Evolutionary conservation across 2,888 invertebrate genomes (phyloP).

Genomic region (Cotesia congregata): DNA sequence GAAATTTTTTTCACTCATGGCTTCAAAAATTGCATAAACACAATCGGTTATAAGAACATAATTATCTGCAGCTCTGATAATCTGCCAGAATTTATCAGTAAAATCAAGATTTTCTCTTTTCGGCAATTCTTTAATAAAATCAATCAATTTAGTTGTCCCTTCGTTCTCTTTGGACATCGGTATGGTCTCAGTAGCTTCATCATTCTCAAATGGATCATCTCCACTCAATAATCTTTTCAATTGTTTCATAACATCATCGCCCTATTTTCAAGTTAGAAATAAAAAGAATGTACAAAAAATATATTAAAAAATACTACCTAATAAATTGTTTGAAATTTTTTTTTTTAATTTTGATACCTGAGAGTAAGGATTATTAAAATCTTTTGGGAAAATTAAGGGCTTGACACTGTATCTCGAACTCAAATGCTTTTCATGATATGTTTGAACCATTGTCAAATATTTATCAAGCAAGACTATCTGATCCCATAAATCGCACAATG

Average conservation of each 20-base stretch:
- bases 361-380: conserved; percentile 49
- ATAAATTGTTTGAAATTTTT: background rate
- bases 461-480: conserved; percentile 53
- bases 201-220: conserved; percentile 34
- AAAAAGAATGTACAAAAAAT: background rate
- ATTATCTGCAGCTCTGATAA: conserved; percentile 44
- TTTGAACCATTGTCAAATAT: conserved; percentile 53
- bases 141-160: conserved; percentile 45
- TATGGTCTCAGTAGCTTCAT: background rate
- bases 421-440: conserved; percentile 46
- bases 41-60: conserved; percentile 54
- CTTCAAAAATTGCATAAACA: conserved; percentile 51
- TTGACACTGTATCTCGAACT: conserved; percentile 41
- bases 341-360: conserved; percentile 40
- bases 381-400: conserved; percentile 50
- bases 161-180: background rate
- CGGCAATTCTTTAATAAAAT: conserved; percentile 49
- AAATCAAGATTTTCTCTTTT: conserved; percentile 55
- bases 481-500: conserved; percentile 52
- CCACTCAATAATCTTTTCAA: conserved; percentile 52
- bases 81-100: conserved; percentile 57
- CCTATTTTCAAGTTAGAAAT: conserved; percentile 42
- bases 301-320: background rate
- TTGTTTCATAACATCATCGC: conserved; percentile 43
- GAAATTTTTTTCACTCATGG: conserved; percentile 48